phyloP scores from a whole-genome alignment of 2,113 vertebrate species.

The Pimephales promelas region DNA sequence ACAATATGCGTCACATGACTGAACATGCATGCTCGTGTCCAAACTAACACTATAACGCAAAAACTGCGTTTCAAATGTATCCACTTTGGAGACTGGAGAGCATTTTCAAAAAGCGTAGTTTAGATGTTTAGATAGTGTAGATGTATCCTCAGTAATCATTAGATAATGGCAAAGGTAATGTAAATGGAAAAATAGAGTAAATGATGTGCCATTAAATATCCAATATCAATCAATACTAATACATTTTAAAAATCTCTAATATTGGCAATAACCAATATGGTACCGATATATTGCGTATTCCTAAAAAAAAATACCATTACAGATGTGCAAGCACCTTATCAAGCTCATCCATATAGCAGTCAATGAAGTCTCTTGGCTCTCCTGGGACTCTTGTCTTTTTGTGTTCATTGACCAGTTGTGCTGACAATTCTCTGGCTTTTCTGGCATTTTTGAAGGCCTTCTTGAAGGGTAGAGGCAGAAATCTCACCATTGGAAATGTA shows the following conservation, averaged over 20 bases:
- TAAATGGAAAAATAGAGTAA: neutral
- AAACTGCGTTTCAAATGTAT: no score
- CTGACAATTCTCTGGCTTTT: conserved; percentile 21
- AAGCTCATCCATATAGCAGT: conserved; percentile 66
- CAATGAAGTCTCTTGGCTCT: conserved; percentile 59
- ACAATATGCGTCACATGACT: no score
- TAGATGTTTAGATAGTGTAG: no score
- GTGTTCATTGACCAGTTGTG: conserved; percentile 49
- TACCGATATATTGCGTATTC: neutral
- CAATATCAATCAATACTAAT: neutral
- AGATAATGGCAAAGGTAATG: neutral
- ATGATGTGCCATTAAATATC: neutral
- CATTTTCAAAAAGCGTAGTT: no score
- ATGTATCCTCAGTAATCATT: no score
- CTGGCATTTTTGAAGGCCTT: conserved; percentile 46
- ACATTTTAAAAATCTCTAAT: neutral
- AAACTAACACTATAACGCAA: no score
- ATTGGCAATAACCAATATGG: neutral
- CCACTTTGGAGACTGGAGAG: no score
- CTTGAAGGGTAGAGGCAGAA: conserved; percentile 59
- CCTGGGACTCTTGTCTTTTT: conserved; percentile 50
- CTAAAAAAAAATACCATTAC: neutral
- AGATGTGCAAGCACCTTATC: conserved; percentile 42
- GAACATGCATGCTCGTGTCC: no score
- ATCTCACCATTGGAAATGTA: conserved; percentile 45